These are phyloP conservation scores for Drosophila nigromelanica DNA, from an alignment of 1,140 invertebrate species.

Conservation along the genomic window DNA sequence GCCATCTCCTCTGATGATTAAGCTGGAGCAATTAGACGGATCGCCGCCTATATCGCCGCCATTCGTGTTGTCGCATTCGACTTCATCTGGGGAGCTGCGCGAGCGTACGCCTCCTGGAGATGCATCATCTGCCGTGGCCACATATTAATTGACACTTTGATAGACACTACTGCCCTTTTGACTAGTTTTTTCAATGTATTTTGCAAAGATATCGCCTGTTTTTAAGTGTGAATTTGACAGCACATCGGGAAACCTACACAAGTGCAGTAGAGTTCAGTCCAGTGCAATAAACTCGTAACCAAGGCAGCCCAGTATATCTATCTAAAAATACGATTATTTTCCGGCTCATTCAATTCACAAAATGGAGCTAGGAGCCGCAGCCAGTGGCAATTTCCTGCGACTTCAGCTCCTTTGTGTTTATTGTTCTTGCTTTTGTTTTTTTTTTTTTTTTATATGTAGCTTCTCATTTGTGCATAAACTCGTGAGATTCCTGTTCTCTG, in stretches of 20 bases:
- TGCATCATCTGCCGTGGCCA: slow-evolving; percentile 43
- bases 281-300: slow-evolving; percentile 22
- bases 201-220: slow-evolving; percentile 10
- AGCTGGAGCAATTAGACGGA: slow-evolving; percentile 58
- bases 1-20: slow-evolving; percentile 61
- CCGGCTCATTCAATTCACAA: slow-evolving; percentile 16
- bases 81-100: slow-evolving; percentile 45
- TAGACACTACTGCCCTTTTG: slow-evolving; percentile 17
- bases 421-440: neutral
- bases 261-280: slow-evolving; percentile 15
- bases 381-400: neutral
- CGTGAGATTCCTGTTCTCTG: slow-evolving; percentile 40
- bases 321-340: slow-evolving; percentile 24
- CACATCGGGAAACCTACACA: slow-evolving; percentile 17
- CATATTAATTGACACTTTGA: slow-evolving; percentile 17
- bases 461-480: slow-evolving; percentile 11
- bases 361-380: slow-evolving; percentile 15
- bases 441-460: slow-evolving; percentile 1
- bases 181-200: slow-evolving; percentile 27
- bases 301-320: slow-evolving; percentile 6
- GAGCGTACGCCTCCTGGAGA: slow-evolving; percentile 57
- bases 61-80: slow-evolving; percentile 18
- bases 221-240: slow-evolving; percentile 28
- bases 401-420: slow-evolving; percentile 6
- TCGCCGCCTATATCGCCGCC: slow-evolving; percentile 43